Evolutionary conservation across 2,797 vertebrate genomes (phyloP), one percentile per base, ranked within the genome.

Genomic region (Peromyscus eremicus): DNA sequence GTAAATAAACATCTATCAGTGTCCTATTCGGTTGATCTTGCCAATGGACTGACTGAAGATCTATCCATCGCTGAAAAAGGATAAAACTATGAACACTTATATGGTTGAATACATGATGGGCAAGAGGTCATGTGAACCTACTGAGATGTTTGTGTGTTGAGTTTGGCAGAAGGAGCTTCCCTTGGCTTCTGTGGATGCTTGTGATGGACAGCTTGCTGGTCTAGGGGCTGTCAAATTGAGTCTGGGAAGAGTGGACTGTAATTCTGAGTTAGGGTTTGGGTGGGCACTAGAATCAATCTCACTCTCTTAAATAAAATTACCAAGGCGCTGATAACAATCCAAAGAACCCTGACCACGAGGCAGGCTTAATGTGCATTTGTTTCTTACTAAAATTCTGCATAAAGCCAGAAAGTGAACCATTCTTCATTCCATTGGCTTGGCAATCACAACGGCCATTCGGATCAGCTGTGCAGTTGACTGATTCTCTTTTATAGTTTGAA

Each of bases 181-280:
- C 77, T 71, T 62, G 17, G 6, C 43, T 9, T 75, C 46, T 8
- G 2, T 13, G 37, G 70, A 81, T 32, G 66, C 17, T 11, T 71
- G 34, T 23, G 4, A 21, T 64, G 43, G 37, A 77, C 70, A 91
- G 34, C 46, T 34, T 43, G 60, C 79, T 91, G 77, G 49, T 16
- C 0, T 1, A 19, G 37, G 52, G 52, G 1, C 80, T 82, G 40
- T 88, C 23, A 92, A 62, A 68, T 32, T 62, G 52, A 75, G 70
- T 93, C 60, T 95, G 82, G 77, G 68, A 49, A 95, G 71, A 64
- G n/a, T 80, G 43, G 43, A 70, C 76, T 75, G 12, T 85, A 92
- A 94, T 79, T 94, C 55, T 64, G 95, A 90, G 68, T 97, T 90
- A 85, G 82, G 93, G 75, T 93, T 96, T 97, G 93, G 90, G 90